Evolutionary conservation across 2,888 invertebrate genomes (phyloP).

Genomic region (Caenorhabditis angaria): DNA sequence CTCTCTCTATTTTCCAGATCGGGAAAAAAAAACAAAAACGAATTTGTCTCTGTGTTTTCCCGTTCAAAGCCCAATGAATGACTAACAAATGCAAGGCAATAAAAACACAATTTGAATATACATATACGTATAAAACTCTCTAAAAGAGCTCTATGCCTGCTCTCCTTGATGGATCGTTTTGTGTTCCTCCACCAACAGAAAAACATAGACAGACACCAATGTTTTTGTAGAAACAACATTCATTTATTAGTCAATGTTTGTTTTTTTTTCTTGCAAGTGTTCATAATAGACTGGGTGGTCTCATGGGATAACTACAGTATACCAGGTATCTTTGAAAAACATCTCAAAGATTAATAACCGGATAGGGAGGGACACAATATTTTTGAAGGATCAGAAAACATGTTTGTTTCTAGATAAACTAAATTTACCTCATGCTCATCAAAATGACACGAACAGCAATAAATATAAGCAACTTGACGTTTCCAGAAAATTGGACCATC

Average conservation of each 20-base stretch:
- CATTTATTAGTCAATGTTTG: constrained; percentile 14
- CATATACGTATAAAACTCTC: no score
- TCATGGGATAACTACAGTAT: constrained; percentile 16
- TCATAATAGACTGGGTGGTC: constrained; percentile 38
- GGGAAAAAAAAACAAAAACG: no score
- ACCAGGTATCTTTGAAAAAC: not conserved
- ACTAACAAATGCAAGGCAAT: not conserved
- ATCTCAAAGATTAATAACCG: no score
- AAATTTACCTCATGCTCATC: constrained; percentile 68
- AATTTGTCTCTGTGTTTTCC: no score
- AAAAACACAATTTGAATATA: not conserved
- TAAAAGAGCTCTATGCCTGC: not conserved
- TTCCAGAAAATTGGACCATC: constrained; percentile 73
- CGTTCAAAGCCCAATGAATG: no score
- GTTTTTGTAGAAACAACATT: constrained; percentile 24
- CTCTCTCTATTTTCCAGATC: no score
- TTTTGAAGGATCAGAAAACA: no score
- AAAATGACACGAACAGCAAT: constrained; percentile 72
- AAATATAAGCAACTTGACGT: constrained; percentile 70
- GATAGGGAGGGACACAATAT: no score
- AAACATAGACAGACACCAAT: constrained; percentile 33
- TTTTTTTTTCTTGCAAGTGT: constrained; percentile 27
- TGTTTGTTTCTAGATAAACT: no score
- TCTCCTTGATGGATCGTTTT: not conserved
- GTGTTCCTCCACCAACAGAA: not conserved